Percentiles rank a stretch among this genome's conserved stretches.
These are phyloP conservation scores for Chionis minor DNA, from an alignment of 2,113 vertebrate genomes.

Conservation along the genomic window DNA sequence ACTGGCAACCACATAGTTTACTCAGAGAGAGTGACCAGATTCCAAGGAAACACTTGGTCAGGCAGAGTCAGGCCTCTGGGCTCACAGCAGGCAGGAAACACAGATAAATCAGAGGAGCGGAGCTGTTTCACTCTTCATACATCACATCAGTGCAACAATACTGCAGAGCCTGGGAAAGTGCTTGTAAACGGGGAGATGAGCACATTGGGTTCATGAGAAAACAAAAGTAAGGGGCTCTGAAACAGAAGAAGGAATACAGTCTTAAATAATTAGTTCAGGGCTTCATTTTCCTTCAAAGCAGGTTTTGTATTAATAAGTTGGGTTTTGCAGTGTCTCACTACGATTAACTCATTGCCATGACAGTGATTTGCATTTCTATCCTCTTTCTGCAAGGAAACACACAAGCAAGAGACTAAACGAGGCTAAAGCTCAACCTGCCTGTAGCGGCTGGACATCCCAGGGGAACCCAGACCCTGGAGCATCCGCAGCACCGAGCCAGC, in stretches of 20 bases:
- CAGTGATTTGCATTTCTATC: neutral
- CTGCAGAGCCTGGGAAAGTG: neutral
- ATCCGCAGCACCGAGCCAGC: neutral
- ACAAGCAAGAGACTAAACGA: neutral
- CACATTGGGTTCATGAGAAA: neutral
- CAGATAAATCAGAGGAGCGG: neutral
- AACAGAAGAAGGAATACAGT: neutral
- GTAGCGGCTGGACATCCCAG: neutral
- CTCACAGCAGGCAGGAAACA: neutral
- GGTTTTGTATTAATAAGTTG: neutral
- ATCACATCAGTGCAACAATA: neutral
- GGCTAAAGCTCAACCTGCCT: neutral
- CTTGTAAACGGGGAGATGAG: neutral
- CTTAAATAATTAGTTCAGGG: neutral
- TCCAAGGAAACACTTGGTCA: neutral
- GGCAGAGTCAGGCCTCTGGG: neutral
- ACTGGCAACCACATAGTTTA: neutral
- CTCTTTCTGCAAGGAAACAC: neutral
- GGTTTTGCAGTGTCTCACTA: neutral
- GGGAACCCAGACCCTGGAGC: neutral
- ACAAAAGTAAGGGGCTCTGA: neutral
- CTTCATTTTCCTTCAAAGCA: neutral
- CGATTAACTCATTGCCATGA: neutral
- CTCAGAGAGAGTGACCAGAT: neutral
- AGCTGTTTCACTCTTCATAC: neutral